phyloP scores from a whole-genome alignment of 2,888 invertebrate genomes.

The Orthosia gracilis region DNA sequence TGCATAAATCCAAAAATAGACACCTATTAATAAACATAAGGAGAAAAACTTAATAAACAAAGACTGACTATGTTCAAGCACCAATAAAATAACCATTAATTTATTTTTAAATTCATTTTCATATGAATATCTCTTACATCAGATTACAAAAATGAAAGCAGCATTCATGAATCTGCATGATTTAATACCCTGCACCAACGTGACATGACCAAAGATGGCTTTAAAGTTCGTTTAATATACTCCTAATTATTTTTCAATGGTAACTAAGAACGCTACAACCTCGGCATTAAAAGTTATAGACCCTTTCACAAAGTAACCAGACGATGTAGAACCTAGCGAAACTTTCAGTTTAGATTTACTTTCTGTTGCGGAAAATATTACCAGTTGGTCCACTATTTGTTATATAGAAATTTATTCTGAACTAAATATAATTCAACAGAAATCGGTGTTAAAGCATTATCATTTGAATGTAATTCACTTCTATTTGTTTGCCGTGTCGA shows the following conservation, averaged over 20 bases:
- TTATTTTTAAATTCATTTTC: constrained; percentile 7
- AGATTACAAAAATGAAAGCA: constrained; percentile 14
- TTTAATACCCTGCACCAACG: not conserved
- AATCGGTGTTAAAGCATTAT: constrained; percentile 28
- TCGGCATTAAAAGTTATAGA: constrained; percentile 49
- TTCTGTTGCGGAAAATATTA: constrained; percentile 45
- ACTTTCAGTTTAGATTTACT: constrained; percentile 58
- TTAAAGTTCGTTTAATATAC: constrained; percentile 1
- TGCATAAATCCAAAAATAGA: constrained; percentile 16
- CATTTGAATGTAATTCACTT: constrained; percentile 60
- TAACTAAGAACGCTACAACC: constrained; percentile 33
- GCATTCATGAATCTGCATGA: constrained; percentile 14
- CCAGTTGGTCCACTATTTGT: constrained; percentile 1
- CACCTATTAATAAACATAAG: constrained; percentile 28
- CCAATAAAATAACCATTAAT: constrained; percentile 7
- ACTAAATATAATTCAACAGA: constrained; percentile 8
- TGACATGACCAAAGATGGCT: not conserved
- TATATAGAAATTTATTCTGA: constrained; percentile 7
- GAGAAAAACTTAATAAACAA: constrained; percentile 26
- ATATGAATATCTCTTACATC: not conserved
- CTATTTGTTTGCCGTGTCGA: constrained; percentile 70
- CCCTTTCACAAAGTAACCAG: constrained; percentile 53
- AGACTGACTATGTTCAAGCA: constrained; percentile 19
- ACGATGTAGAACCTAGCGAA: constrained; percentile 34
- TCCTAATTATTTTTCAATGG: constrained; percentile 21